Percentiles rank a stretch among this genome's conserved stretches.
These are phyloP conservation scores for Umimayanthus chanpuru DNA, from an alignment of 92 coral and sea anemone species.

Conservation along the genomic window DNA sequence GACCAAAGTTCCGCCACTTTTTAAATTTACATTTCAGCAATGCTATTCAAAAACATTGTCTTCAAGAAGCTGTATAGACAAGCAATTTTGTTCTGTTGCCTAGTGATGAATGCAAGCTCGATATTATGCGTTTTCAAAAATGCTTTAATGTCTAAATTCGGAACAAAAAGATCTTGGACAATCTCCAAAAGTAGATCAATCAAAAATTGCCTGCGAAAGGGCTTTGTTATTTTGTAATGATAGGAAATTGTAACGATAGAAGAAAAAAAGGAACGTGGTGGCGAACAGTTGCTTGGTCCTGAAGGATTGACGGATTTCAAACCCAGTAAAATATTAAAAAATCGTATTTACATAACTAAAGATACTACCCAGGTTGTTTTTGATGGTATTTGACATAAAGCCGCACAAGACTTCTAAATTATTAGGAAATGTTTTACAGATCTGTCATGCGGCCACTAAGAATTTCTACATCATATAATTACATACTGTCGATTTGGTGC, in stretches of 20 bases:
- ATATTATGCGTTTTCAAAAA: not conserved
- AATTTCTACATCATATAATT: not conserved
- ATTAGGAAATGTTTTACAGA: not conserved
- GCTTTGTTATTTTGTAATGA: not conserved
- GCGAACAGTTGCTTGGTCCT: not conserved
- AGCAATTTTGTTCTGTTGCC: not conserved
- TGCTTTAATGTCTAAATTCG: not conserved
- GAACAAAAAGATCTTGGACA: not conserved
- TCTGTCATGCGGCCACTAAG: not conserved
- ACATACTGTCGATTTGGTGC: not conserved
- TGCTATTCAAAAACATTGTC: not conserved
- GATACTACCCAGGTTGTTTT: not conserved
- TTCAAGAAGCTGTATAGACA: constrained; percentile 14
- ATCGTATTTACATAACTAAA: constrained; percentile 1
- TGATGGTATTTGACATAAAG: not conserved
- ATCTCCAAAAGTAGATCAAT: not conserved
- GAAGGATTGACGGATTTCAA: not conserved
- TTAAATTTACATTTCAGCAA: not conserved
- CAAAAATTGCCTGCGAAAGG: not conserved
- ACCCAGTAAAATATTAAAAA: not conserved
- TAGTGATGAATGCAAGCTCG: not conserved
- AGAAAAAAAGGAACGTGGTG: not conserved
- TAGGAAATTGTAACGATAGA: not conserved
- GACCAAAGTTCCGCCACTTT: not conserved
- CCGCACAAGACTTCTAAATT: not conserved